Conservation (phyloP, 2,797 vertebrate species). For the Cyprinodon diabolis region DNA sequence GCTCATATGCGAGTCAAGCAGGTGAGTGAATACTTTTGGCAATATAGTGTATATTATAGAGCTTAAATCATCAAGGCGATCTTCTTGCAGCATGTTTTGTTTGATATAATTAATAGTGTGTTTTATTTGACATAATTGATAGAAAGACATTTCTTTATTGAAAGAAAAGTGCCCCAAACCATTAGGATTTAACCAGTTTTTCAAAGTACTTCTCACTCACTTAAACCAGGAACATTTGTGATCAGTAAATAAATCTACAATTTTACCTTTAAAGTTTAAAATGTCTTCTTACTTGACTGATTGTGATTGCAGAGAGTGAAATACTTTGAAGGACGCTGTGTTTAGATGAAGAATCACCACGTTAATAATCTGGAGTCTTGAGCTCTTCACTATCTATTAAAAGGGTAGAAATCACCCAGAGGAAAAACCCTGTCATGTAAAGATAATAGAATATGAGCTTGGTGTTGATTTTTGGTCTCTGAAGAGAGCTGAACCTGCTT, state of each 20-base stretch:
- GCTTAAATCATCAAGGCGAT: not conserved
- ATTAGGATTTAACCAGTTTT: not conserved
- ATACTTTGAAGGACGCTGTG: conserved; percentile 47
- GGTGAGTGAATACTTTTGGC: too few species aligned
- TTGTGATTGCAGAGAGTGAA: conserved; percentile 70
- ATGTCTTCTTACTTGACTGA: conserved; percentile 51
- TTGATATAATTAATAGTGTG: not conserved
- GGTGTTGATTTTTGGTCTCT: conserved; percentile 55
- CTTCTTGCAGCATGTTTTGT: not conserved
- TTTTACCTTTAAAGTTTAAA: conserved; percentile 39
- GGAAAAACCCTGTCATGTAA: conserved; percentile 46
- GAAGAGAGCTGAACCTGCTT: conserved; percentile 63
- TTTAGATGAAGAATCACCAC: conserved; percentile 52
- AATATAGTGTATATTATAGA: not conserved
- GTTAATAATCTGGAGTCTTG: conserved; percentile 37
- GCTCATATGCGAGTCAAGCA: too few species aligned
- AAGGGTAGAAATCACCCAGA: conserved; percentile 58
- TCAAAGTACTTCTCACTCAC: conserved; percentile 23
- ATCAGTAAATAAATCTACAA: conserved; percentile 27
- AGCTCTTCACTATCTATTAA: conserved; percentile 33
- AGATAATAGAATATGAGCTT: conserved; percentile 58
- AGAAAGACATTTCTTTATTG: not conserved
- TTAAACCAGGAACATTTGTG: conserved; percentile 28
- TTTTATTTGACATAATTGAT: not conserved
- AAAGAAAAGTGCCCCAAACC: not conserved